Conservation (phyloP, 1,140 invertebrate species). For the Anastrepha ludens region DNA sequence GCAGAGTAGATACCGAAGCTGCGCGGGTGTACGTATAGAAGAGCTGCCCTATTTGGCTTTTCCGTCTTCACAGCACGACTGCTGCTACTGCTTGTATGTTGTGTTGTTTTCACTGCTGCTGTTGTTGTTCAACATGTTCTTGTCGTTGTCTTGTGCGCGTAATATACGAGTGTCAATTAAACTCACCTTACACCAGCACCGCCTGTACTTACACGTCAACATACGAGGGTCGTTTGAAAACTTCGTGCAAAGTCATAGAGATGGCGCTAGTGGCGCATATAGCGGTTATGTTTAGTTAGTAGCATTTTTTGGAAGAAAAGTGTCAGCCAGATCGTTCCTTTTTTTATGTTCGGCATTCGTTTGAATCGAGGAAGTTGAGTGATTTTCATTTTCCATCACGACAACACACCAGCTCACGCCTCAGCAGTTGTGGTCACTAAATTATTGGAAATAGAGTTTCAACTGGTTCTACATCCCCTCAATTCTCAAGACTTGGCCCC, state of each 20-base stretch:
- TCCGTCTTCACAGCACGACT: neutral
- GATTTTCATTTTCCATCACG: too few relatives aligned
- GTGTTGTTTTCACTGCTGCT: neutral
- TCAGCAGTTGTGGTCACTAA: too few relatives aligned
- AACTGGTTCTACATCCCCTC: too few relatives aligned
- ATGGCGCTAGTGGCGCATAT: too few relatives aligned
- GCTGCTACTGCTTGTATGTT: neutral
- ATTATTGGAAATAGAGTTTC: too few relatives aligned
- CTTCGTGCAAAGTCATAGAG: too few relatives aligned
- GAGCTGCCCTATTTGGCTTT: neutral
- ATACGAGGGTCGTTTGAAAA: too few relatives aligned
- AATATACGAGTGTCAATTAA: slow-evolving; percentile 36
- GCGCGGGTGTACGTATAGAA: neutral
- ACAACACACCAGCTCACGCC: too few relatives aligned
- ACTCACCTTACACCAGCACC: neutral
- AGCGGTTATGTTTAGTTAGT: too few relatives aligned
- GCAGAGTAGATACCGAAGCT: neutral
- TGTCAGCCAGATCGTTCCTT: neutral
- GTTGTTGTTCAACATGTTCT: neutral
- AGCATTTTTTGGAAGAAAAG: neutral
- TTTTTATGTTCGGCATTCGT: too few relatives aligned
- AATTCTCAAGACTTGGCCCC: too few relatives aligned
- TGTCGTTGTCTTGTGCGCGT: neutral
- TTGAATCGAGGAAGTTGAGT: too few relatives aligned
- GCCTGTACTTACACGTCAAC: neutral